Evolutionary conservation across 2,888 invertebrate genomes (phyloP).

Genomic region (Drosophila lacicola): DNA sequence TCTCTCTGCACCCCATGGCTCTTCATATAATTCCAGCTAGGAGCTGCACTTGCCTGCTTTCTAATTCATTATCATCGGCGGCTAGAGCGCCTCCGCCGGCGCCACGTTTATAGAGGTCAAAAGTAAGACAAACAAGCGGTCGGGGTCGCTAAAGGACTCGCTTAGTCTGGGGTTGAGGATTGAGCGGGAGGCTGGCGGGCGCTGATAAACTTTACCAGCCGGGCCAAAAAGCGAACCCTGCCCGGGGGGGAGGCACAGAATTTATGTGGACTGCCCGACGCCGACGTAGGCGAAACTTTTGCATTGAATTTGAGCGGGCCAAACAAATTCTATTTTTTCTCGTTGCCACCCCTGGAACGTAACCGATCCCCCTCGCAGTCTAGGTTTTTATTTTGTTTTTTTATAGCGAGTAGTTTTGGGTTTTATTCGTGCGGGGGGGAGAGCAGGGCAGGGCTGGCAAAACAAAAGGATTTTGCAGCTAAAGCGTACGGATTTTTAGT

Average conservation of each 20-base stretch:
- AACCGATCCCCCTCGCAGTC: background rate
- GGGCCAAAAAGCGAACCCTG: conserved; percentile 45
- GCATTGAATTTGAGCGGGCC: conserved; percentile 80
- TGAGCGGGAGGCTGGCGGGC: conserved; percentile 15
- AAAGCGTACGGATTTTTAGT: conserved; percentile 80
- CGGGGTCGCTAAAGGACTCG: conserved; percentile 24
- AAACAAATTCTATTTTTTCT: conserved; percentile 68
- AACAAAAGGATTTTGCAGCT: conserved; percentile 82
- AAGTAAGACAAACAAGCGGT: conserved; percentile 80
- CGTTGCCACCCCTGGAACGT: background rate
- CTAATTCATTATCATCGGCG: conserved; percentile 76
- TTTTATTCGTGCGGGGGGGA: conserved; percentile 27
- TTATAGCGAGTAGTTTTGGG: conserved; percentile 58
- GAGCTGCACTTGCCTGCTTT: conserved; percentile 35
- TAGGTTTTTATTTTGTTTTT: conserved; percentile 23
- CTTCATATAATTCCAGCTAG: conserved; percentile 19
- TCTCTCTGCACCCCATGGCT: conserved; percentile 28
- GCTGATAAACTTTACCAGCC: conserved; percentile 73
- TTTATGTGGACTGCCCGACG: conserved; percentile 79
- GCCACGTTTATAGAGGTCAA: conserved; percentile 74
- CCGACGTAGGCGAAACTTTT: conserved; percentile 71
- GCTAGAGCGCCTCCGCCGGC: conserved; percentile 38
- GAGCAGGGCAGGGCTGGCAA: conserved; percentile 38
- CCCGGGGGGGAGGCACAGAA: conserved; percentile 40
- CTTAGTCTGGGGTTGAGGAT: conserved; percentile 8